A percentile compares a stretch with the other conserved stretches of the same genome.
phyloP scores from a whole-genome alignment of 2,797 vertebrate species.

The Thalassophryne amazonica region DNA sequence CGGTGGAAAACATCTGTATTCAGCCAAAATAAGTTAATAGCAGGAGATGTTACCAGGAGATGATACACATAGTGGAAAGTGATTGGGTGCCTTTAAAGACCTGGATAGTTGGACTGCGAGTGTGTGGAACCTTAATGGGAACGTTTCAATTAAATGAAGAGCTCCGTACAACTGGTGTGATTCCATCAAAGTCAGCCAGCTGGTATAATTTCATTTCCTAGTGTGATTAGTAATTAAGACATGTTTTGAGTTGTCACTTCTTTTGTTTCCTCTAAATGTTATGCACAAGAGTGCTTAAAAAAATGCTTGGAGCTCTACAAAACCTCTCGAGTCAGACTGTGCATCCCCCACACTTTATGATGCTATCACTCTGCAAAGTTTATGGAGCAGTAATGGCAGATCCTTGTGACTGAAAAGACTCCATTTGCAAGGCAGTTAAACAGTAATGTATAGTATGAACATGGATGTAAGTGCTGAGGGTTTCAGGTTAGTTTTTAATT shows the following conservation, averaged over 20 bases:
- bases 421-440: constrained; percentile 56
- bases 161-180: no score
- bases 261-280: constrained; percentile 8
- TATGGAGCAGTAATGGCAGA: constrained; percentile 43
- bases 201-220: no score
- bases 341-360: constrained; percentile 37
- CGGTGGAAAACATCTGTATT: no score
- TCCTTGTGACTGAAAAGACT: constrained; percentile 53
- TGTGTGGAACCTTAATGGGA: no score
- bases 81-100: no score
- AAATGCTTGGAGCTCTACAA: constrained; percentile 32
- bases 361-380: constrained; percentile 30
- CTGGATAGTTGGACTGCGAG: no score
- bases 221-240: no score
- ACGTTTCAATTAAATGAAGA: no score
- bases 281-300: constrained; percentile 1
- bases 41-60: no score
- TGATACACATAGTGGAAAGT: no score
- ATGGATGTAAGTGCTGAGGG: constrained; percentile 24
- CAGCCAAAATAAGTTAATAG: no score
- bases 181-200: no score
- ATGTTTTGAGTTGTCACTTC: neutral
- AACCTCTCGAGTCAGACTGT: constrained; percentile 18
- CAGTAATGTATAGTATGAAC: constrained; percentile 40
- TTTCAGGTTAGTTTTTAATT: constrained; percentile 40